Conservation (phyloP, 2,113 vertebrate genomes). For the Empidonax traillii region DNA sequence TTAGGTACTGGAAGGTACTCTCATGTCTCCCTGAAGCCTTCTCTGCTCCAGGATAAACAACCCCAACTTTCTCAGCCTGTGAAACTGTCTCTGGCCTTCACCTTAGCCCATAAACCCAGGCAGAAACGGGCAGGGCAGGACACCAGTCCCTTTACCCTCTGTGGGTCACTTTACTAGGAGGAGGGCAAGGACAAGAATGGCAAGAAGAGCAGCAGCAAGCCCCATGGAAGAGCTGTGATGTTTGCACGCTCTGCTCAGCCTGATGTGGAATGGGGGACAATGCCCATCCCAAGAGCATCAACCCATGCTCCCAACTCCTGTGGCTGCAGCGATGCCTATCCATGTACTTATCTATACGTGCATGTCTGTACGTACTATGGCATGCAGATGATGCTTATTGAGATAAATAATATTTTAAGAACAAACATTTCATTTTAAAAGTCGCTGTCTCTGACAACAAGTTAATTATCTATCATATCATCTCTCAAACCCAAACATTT, state of each 20-base stretch:
- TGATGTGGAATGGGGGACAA: fast-evolving
- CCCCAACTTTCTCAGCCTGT: not conserved
- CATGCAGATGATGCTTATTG: not conserved
- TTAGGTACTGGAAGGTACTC: not conserved
- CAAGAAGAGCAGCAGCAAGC: not conserved
- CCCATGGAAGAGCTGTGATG: not conserved
- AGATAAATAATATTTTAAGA: conserved; percentile 32
- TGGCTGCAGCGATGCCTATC: not conserved
- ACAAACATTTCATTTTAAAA: conserved; percentile 56
- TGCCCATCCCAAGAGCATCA: fast-evolving
- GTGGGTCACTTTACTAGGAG: not conserved
- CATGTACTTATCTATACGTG: not conserved
- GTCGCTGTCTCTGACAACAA: conserved; percentile 33
- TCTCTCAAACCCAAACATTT: conserved; percentile 64
- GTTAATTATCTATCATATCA: conserved; percentile 63
- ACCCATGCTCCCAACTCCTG: not conserved
- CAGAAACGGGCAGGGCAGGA: not conserved
- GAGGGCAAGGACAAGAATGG: not conserved
- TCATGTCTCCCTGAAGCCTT: not conserved
- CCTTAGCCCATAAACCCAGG: not conserved
- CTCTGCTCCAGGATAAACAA: not conserved
- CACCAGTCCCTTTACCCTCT: not conserved
- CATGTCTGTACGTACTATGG: not conserved
- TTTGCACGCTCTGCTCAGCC: not conserved
- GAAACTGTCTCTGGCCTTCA: not conserved